A percentile compares a stretch with the other conserved stretches of the same genome.
phyloP scores from a whole-genome alignment of 2,113 vertebrate genomes.

The Stegostoma tigrinum region DNA sequence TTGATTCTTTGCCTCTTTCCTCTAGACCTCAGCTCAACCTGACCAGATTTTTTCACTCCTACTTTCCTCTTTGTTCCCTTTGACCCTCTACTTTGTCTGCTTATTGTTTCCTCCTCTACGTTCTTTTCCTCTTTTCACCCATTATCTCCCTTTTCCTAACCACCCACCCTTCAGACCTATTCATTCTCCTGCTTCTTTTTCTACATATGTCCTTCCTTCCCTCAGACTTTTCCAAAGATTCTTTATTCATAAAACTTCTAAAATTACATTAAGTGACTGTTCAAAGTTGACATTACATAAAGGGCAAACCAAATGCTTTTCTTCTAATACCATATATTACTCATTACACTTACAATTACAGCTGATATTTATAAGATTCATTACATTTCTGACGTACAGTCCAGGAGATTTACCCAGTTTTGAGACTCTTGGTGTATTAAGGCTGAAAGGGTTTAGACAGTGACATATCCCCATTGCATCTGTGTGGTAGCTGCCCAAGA shows the following conservation, averaged over 20 bases:
- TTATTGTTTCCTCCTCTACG: background rate
- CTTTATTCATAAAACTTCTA: background rate
- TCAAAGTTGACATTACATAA: background rate
- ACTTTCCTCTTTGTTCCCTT: background rate
- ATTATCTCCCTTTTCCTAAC: background rate
- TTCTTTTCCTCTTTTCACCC: background rate
- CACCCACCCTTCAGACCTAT: background rate
- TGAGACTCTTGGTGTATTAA: too few relatives aligned
- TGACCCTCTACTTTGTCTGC: background rate
- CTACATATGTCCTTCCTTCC: background rate
- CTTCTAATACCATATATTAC: background rate
- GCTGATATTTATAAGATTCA: background rate
- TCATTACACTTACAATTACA: background rate
- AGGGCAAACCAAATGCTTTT: background rate
- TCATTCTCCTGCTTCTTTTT: background rate
- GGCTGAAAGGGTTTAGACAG: background rate
- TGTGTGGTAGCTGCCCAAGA: background rate
- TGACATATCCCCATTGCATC: background rate
- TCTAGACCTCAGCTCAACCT: background rate
- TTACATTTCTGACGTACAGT: background rate
- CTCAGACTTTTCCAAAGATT: background rate
- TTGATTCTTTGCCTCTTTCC: background rate
- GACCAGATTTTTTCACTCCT: background rate
- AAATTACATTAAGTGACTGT: background rate
- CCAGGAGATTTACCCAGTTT: background rate